phyloP scores from a whole-genome alignment of 2,888 invertebrate species.

The Cecidostiba fungosa region DNA sequence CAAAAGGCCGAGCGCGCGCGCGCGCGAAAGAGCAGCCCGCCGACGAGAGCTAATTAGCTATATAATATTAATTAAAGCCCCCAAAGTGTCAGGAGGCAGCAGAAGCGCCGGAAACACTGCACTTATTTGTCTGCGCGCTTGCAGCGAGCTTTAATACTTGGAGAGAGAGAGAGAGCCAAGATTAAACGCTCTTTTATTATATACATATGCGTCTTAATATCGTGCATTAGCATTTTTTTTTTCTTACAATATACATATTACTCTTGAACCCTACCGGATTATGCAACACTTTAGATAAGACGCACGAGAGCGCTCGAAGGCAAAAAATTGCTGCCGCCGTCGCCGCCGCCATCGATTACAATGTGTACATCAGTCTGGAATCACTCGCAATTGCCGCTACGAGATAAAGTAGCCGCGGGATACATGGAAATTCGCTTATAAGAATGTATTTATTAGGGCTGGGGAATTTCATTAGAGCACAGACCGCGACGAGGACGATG shows the following conservation, averaged over 20 bases:
- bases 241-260: too few species aligned
- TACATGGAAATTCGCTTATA: background rate
- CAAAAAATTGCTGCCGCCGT: background rate
- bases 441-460: constrained; percentile 17
- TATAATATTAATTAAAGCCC: constrained; percentile 80
- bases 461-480: constrained; percentile 37
- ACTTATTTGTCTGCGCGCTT: background rate
- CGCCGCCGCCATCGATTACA: background rate
- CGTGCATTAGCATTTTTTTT: constrained; percentile 24
- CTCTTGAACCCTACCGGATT: background rate
- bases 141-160: background rate
- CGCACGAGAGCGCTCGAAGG: background rate
- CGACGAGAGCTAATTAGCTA: constrained; percentile 78
- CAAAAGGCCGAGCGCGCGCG: constrained; percentile 78
- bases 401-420: background rate
- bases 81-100: constrained; percentile 43
- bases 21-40: too few species aligned
- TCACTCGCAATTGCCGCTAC: background rate
- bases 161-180: background rate
- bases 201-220: constrained; percentile 9
- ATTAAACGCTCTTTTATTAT: background rate
- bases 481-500: constrained; percentile 13
- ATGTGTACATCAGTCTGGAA: background rate
- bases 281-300: constrained; percentile 18
- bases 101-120: constrained; percentile 4